Percentiles rank a stretch among this genome's conserved stretches.
These are phyloP conservation scores for Scaptomyza hsui DNA, from an alignment of 1,140 invertebrate species.

Conservation along the genomic window DNA sequence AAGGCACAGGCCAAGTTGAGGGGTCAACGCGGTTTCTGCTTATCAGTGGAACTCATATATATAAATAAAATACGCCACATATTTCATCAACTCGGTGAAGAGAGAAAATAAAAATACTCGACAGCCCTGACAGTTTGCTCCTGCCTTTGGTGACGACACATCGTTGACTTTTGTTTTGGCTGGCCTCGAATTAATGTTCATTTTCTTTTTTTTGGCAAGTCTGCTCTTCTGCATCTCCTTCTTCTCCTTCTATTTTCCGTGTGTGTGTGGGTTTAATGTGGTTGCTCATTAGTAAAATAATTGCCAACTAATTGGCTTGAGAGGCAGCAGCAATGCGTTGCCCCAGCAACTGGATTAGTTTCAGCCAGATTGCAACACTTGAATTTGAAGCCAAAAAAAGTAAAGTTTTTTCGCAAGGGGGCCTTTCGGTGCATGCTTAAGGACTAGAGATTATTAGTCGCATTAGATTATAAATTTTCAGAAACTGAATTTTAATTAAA, in stretches of 20 bases:
- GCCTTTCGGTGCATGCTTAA: not conserved
- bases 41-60: constrained; percentile 13
- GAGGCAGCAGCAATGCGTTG: not conserved
- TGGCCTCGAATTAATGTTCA: constrained; percentile 34
- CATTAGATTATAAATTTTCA: not conserved
- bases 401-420: not conserved
- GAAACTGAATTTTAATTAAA: not conserved
- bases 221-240: not conserved
- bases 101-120: constrained; percentile 4
- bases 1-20: too few relatives aligned
- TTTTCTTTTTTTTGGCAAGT: constrained; percentile 37
- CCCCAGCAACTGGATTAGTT: constrained; percentile 24
- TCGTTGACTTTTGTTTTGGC: constrained; percentile 17
- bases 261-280: constrained; percentile 53
- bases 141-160: not conserved
- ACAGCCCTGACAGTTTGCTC: constrained; percentile 10
- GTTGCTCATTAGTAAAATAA: constrained; percentile 65
- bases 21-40: constrained; percentile 11
- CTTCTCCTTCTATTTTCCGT: not conserved
- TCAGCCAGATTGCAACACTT: constrained; percentile 35
- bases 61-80: constrained; percentile 18
- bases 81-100: constrained; percentile 33
- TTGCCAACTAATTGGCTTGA: constrained; percentile 70
- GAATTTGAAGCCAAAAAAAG: not conserved
- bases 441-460: not conserved